Evolutionary conservation across 2,888 invertebrate species (phyloP).

Genomic region (Tethea ocularis): DNA sequence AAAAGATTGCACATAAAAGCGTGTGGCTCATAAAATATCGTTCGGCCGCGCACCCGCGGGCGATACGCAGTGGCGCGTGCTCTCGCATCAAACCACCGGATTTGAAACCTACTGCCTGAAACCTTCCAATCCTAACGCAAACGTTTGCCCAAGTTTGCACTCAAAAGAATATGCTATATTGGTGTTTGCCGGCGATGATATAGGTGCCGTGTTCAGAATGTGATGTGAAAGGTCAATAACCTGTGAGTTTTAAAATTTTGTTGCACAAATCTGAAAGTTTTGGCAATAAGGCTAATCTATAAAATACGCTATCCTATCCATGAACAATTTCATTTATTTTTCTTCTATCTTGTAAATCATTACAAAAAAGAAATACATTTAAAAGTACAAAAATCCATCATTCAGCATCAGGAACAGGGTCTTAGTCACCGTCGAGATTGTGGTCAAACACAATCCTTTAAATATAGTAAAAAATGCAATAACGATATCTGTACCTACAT

Average conservation of each 20-base stretch:
- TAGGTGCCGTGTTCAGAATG: slow-evolving; percentile 26
- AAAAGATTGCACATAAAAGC: slow-evolving; percentile 46
- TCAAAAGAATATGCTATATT: slow-evolving; percentile 66
- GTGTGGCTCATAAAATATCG: slow-evolving; percentile 59
- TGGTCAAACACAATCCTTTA: no score
- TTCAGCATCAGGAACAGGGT: no score
- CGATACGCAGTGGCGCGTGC: slow-evolving; percentile 71
- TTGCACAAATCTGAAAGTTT: no score
- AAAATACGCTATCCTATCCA: no score
- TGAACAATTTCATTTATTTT: no score
- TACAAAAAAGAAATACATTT: no score
- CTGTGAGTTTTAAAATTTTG: slow-evolving; percentile 3
- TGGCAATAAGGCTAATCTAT: no score
- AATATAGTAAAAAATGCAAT: no score
- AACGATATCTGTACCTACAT: no score
- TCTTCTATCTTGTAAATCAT: no score
- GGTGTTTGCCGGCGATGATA: slow-evolving; percentile 50
- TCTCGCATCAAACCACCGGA: slow-evolving; percentile 66
- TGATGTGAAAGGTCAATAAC: slow-evolving; percentile 13
- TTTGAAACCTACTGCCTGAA: slow-evolving; percentile 57
- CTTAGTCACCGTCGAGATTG: no score
- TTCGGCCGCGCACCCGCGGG: slow-evolving; percentile 41
- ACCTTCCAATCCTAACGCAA: slow-evolving; percentile 65
- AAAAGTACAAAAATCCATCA: no score
- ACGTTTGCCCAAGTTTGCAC: slow-evolving; percentile 68